A percentile compares a stretch with the other conserved stretches of the same genome.
These are phyloP conservation scores for Trichonephila clavata DNA, from an alignment of 1,140 invertebrate genomes.

Conservation along the genomic window DNA sequence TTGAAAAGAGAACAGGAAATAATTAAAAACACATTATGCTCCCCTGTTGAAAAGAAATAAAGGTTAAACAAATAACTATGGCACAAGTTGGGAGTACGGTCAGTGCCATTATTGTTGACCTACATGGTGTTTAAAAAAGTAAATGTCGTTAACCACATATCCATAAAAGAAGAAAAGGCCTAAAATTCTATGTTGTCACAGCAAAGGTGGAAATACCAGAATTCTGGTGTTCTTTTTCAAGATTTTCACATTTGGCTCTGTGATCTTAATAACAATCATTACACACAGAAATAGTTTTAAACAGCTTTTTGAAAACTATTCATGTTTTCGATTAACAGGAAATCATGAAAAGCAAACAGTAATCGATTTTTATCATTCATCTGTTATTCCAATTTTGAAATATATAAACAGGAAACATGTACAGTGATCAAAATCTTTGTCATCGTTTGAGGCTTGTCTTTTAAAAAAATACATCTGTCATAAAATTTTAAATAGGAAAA, in stretches of 20 bases:
- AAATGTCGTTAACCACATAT: slow-evolving; percentile 29
- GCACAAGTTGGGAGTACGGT: neutral
- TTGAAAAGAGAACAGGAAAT: slow-evolving; percentile 53
- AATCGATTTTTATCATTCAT: neutral
- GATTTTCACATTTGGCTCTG: neutral
- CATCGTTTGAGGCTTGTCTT: neutral
- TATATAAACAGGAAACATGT: neutral
- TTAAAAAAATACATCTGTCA: neutral
- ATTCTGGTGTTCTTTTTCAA: neutral
- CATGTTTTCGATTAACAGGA: neutral
- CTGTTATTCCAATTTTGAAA: neutral
- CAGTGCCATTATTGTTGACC: slow-evolving; percentile 45
- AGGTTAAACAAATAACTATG: neutral
- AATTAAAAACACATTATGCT: slow-evolving; percentile 49
- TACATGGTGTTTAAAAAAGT: neutral
- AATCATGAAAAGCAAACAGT: neutral
- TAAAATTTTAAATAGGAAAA: no score
- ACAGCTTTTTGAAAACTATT: neutral
- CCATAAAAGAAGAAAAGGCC: slow-evolving; percentile 4
- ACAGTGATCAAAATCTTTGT: neutral
- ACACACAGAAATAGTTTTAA: neutral
- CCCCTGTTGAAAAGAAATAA: slow-evolving; percentile 6
- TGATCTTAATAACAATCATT: neutral
- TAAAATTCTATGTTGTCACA: neutral
- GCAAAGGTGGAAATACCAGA: neutral